Conservation (phyloP, 2,113 vertebrate species). For the Protobothrops mucrosquamatus region DNA sequence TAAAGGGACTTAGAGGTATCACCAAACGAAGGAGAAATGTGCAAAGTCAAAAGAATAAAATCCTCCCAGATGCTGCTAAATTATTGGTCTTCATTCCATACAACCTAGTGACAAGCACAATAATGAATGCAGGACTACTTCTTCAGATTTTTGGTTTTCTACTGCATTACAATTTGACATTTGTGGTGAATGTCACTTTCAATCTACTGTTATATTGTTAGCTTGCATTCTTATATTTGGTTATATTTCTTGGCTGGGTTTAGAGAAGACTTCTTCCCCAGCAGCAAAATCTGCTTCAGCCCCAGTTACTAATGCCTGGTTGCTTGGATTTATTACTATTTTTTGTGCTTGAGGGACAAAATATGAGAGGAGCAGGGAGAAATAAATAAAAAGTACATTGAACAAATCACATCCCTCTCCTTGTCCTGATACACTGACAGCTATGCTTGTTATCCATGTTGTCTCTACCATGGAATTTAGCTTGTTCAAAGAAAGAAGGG, state of each 20-base stretch:
- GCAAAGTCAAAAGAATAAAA: background rate
- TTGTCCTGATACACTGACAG: background rate
- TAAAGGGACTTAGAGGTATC: background rate
- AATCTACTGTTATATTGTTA: background rate
- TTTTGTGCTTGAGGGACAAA: background rate
- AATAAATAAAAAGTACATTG: background rate
- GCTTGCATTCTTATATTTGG: background rate
- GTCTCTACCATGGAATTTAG: background rate
- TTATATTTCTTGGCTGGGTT: background rate
- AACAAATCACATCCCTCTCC: background rate
- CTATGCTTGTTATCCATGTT: background rate
- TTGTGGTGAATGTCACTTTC: background rate
- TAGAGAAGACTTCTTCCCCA: background rate
- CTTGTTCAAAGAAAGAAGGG: background rate
- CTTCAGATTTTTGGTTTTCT: background rate
- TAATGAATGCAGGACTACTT: background rate
- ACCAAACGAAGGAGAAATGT: background rate
- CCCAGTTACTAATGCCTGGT: background rate
- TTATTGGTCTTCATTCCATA: background rate
- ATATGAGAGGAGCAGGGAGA: background rate
- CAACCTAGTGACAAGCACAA: background rate
- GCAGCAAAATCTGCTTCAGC: background rate
- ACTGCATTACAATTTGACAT: background rate
- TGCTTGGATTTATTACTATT: background rate
- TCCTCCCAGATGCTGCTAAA: background rate